These are phyloP conservation scores for Lithophane leautieri DNA, from an alignment of 2,888 invertebrate genomes.

Conservation along the genomic window DNA sequence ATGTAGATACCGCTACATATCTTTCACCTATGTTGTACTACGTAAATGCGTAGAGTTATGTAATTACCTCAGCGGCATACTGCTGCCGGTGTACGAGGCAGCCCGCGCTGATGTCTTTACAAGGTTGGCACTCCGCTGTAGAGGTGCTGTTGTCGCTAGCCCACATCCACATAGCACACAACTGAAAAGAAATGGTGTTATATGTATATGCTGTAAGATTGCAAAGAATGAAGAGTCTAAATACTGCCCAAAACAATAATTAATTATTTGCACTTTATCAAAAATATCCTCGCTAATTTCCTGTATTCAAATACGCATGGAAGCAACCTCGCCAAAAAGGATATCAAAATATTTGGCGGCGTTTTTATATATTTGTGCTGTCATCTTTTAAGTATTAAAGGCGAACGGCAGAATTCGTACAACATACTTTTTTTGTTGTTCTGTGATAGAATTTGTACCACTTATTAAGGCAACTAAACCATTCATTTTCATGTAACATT, in stretches of 20 bases:
- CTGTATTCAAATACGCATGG: background rate
- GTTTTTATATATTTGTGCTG: background rate
- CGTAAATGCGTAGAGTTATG: background rate
- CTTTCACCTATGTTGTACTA: background rate
- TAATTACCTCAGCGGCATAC: constrained; percentile 86
- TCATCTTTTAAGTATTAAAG: background rate
- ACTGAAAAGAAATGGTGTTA: constrained; percentile 64
- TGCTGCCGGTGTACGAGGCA: constrained; percentile 85
- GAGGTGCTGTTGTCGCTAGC: constrained; percentile 77
- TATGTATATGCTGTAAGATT: background rate
- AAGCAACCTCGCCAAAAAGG: background rate
- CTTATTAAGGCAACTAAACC: too few relatives aligned
- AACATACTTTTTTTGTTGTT: too few relatives aligned
- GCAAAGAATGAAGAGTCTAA: background rate
- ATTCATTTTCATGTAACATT: too few relatives aligned
- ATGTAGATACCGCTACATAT: too few relatives aligned
- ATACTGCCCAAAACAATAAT: background rate
- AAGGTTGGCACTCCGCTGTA: constrained; percentile 77
- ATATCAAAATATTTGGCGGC: background rate
- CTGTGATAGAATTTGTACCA: too few relatives aligned
- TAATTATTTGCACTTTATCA: background rate
- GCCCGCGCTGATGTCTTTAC: constrained; percentile 80
- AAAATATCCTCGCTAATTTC: background rate
- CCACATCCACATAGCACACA: constrained; percentile 90
- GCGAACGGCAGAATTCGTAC: too few relatives aligned